Evolutionary conservation across 2,888 invertebrate species (phyloP).

Genomic region (Drosophila quasianomalipes): DNA sequence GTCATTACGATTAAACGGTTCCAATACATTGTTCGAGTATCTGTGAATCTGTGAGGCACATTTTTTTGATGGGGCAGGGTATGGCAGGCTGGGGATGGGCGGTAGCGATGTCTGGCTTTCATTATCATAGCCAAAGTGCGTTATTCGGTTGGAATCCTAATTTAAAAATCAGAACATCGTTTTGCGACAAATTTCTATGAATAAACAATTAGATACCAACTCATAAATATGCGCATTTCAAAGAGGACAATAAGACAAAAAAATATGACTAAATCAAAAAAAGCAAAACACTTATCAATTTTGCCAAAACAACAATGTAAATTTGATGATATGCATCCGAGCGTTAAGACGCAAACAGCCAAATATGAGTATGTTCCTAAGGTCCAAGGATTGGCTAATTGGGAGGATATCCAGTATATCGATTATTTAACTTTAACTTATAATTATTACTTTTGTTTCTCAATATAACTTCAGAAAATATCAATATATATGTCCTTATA

Average conservation of each 20-base stretch:
- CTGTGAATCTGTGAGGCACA: not conserved
- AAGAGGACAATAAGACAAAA: not conserved
- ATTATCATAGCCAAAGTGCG: constrained; percentile 37
- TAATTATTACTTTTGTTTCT: not conserved
- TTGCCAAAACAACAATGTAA: constrained; percentile 33
- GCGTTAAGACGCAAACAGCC: constrained; percentile 13
- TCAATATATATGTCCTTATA: not conserved
- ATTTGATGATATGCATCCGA: constrained; percentile 29
- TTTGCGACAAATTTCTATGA: constrained; percentile 21
- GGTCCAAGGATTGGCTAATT: not conserved
- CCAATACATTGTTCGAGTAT: constrained; percentile 12
- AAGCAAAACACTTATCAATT: constrained; percentile 28
- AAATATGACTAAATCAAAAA: not conserved
- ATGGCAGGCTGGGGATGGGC: not conserved
- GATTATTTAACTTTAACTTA: not conserved
- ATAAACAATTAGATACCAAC: constrained; percentile 17
- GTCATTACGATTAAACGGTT: constrained; percentile 16
- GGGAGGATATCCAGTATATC: not conserved
- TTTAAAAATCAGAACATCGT: constrained; percentile 14
- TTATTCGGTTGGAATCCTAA: not conserved
- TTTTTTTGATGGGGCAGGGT: not conserved
- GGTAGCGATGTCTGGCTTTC: not conserved
- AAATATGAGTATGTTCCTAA: not conserved
- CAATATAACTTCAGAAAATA: too few relatives aligned
- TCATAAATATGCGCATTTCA: constrained; percentile 39